These are phyloP conservation scores for Corydoras sp. DNA, from an alignment of 2,113 vertebrate genomes.

Conservation along the genomic window DNA sequence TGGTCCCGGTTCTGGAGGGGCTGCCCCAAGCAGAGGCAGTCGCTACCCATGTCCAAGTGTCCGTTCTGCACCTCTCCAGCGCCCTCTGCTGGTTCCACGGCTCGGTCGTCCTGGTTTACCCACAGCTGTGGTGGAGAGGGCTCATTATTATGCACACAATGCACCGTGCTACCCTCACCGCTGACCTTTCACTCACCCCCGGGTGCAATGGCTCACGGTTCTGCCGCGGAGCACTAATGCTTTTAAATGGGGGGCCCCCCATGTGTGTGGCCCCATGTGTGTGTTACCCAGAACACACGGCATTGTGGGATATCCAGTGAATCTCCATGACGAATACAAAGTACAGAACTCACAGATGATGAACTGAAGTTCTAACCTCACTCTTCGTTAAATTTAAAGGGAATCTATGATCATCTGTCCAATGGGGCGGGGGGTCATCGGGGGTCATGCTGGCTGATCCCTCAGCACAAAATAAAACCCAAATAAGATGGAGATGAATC, in stretches of 20 bases:
- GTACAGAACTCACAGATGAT: too few species aligned
- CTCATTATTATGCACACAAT: not conserved
- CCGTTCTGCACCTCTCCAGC: conserved; percentile 81
- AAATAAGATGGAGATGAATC: too few species aligned
- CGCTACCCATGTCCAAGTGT: conserved; percentile 75
- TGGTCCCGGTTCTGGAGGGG: conserved; percentile 83
- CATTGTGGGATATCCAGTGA: too few species aligned
- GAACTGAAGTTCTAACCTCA: too few species aligned
- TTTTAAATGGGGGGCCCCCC: not conserved
- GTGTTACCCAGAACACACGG: too few species aligned
- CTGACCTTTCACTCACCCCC: not conserved
- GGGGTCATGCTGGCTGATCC: too few species aligned
- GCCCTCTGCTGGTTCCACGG: conserved; percentile 68
- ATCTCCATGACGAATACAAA: too few species aligned
- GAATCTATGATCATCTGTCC: too few species aligned
- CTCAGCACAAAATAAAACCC: too few species aligned
- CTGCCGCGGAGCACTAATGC: not conserved
- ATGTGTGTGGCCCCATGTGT: too few species aligned
- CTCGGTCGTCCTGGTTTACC: conserved; percentile 81
- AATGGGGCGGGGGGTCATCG: too few species aligned
- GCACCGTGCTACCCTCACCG: not conserved
- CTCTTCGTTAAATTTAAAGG: too few species aligned
- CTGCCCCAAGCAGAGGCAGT: conserved; percentile 79
- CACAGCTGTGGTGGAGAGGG: conserved; percentile 66
- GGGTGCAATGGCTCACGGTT: not conserved